These are phyloP conservation scores for Oreochromis tanganicae DNA, from an alignment of 2,113 vertebrate species.

Conservation along the genomic window DNA sequence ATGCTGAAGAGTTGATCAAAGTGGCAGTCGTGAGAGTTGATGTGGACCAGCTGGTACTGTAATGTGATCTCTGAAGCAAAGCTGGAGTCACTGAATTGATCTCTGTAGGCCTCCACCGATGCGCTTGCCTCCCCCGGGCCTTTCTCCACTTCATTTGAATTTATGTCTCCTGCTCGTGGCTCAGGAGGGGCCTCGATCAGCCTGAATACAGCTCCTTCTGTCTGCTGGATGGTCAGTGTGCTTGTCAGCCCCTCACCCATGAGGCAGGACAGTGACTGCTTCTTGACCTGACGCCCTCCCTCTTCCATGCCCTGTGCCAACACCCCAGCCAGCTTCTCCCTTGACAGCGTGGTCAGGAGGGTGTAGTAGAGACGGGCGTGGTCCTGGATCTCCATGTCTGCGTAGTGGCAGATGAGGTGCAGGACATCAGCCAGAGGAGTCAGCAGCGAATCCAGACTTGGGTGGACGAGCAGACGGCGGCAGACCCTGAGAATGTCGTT, in stretches of 20 bases:
- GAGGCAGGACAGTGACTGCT: constrained; percentile 73
- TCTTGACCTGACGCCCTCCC: constrained; percentile 61
- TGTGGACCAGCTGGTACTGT: constrained; percentile 66
- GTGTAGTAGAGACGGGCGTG: constrained; percentile 83
- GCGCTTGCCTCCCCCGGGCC: background rate
- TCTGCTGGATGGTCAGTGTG: constrained; percentile 69
- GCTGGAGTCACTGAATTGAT: constrained; percentile 47
- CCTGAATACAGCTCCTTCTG: constrained; percentile 44
- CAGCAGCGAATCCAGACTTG: constrained; percentile 60
- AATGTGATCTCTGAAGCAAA: constrained; percentile 64
- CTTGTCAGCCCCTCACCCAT: constrained; percentile 75
- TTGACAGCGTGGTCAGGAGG: constrained; percentile 78
- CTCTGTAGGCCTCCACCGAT: constrained; percentile 52
- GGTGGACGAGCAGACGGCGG: constrained; percentile 71
- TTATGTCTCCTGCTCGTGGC: background rate
- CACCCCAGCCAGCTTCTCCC: constrained; percentile 74
- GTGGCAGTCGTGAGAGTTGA: background rate
- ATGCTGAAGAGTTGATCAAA: constrained; percentile 77
- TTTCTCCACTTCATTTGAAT: background rate
- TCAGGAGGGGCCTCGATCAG: constrained; percentile 20
- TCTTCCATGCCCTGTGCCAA: constrained; percentile 56
- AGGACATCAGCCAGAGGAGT: constrained; percentile 73
- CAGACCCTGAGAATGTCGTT: constrained; percentile 76
- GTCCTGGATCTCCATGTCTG: constrained; percentile 80
- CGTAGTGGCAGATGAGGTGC: constrained; percentile 70